Percentiles rank a stretch among this genome's conserved stretches.
Evolutionary conservation across 2,888 invertebrate species (phyloP).

Genomic region (Cordylochernes scorpioides): DNA sequence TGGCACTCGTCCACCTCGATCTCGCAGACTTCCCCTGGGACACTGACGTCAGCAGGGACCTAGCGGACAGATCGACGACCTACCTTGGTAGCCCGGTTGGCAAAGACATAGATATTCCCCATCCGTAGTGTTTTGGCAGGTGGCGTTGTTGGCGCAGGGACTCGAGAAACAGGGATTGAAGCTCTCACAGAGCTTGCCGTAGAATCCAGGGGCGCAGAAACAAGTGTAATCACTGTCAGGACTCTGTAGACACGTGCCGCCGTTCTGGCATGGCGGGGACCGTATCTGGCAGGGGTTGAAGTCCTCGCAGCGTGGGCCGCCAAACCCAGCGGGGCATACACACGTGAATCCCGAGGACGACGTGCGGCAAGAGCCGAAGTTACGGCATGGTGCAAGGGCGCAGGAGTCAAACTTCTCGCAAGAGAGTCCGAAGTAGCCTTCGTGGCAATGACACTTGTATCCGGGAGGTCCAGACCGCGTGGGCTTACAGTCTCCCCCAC

Average conservation of each 20-base stretch:
- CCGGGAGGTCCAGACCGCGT: constrained; percentile 6
- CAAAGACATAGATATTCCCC: constrained; percentile 8
- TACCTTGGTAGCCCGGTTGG: constrained; percentile 9
- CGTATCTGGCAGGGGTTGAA: constrained; percentile 8
- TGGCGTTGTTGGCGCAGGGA: constrained; percentile 18
- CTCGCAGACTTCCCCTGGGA: constrained; percentile 11
- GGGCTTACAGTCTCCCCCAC: constrained; percentile 5
- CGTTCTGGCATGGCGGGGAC: constrained; percentile 11
- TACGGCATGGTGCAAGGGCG: constrained; percentile 8
- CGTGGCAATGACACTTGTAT: constrained; percentile 8
- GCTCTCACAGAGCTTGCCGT: constrained; percentile 15
- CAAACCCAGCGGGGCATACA: constrained; percentile 7
- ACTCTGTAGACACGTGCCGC: constrained; percentile 8
- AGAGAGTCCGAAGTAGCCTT: constrained; percentile 8
- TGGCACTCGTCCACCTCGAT: constrained; percentile 8
- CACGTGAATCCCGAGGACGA: constrained; percentile 9
- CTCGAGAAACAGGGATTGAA: constrained; percentile 15
- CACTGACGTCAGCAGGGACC: background rate
- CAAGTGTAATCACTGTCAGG: constrained; percentile 12
- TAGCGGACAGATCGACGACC: background rate
- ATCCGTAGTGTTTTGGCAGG: constrained; percentile 16
- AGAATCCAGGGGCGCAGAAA: constrained; percentile 16
- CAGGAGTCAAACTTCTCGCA: constrained; percentile 11
- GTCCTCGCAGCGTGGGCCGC: constrained; percentile 8
- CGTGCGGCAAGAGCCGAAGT: constrained; percentile 9